A percentile compares a stretch with the other conserved stretches of the same genome.
phyloP scores from a whole-genome alignment of 1,140 invertebrate species.

The Schlechtendalia chinensis region DNA sequence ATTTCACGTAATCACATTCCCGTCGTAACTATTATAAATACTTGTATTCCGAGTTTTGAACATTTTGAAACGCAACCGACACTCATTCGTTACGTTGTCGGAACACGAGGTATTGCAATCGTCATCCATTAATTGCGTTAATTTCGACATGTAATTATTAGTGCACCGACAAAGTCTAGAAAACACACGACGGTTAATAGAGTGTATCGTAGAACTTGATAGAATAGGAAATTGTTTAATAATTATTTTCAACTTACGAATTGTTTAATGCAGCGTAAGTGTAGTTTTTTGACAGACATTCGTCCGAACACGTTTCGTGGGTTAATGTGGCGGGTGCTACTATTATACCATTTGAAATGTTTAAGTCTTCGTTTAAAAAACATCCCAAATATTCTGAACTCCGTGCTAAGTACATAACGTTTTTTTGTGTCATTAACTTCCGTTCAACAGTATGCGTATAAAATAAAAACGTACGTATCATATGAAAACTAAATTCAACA shows the following conservation, averaged over 20 bases:
- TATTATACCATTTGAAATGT: background rate
- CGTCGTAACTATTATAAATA: background rate
- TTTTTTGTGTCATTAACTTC: too few relatives aligned
- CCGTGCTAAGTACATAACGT: background rate
- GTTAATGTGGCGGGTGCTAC: background rate
- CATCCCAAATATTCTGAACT: conserved; percentile 29
- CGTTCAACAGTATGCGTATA: too few relatives aligned
- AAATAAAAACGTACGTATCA: too few relatives aligned
- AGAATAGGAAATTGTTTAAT: background rate
- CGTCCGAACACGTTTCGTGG: background rate
- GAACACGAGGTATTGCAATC: background rate
- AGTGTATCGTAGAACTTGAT: too few relatives aligned
- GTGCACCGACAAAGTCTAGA: conserved; percentile 14
- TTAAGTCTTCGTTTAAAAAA: conserved; percentile 2
- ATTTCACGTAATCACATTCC: background rate
- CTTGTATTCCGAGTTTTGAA: conserved; percentile 8
- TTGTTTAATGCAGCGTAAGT: background rate
- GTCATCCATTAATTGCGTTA: background rate
- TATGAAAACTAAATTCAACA: too few relatives aligned
- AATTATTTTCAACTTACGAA: background rate
- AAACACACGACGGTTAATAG: background rate
- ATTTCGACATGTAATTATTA: conserved; percentile 27
- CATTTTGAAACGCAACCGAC: background rate
- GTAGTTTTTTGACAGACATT: conserved; percentile 5
- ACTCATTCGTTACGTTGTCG: background rate